Percentiles rank a stretch among this genome's conserved stretches.
Conservation (phyloP, 2,113 vertebrate species). For the Oxygymnocypris stewartii region DNA sequence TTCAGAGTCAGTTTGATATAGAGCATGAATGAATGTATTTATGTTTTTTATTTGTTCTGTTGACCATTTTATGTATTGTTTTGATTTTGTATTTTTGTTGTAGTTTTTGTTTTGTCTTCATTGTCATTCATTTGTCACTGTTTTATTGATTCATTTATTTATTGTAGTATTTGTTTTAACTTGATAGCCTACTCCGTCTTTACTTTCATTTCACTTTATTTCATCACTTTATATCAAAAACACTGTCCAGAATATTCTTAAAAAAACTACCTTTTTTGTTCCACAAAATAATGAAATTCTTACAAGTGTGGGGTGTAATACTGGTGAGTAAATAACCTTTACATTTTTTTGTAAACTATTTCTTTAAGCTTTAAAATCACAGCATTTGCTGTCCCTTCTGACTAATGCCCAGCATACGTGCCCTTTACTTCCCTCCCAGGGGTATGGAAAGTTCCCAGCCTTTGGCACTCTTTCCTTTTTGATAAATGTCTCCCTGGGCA, state of each 20-base stretch:
- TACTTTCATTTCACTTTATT: neutral
- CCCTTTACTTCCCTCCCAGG: conserved; percentile 29
- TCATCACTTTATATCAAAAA: neutral
- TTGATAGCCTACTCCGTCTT: neutral
- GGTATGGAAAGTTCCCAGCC: conserved; percentile 24
- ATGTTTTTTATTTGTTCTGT: neutral
- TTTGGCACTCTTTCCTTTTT: neutral
- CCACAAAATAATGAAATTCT: neutral
- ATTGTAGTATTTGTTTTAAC: neutral
- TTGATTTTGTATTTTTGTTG: no score
- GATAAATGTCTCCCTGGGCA: conserved; percentile 36
- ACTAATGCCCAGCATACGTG: conserved; percentile 5
- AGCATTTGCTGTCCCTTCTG: neutral
- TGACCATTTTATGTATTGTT: neutral
- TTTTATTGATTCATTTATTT: no score
- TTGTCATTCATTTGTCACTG: no score
- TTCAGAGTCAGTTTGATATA: no score
- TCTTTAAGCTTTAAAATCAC: neutral
- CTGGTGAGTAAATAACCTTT: neutral
- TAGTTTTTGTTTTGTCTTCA: no score
- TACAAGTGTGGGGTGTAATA: neutral
- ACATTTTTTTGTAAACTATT: neutral
- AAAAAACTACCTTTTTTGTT: neutral
- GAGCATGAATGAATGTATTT: neutral
- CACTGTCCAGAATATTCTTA: neutral